Conservation (phyloP, 2,888 invertebrate species). For the Doris montereyensis region DNA sequence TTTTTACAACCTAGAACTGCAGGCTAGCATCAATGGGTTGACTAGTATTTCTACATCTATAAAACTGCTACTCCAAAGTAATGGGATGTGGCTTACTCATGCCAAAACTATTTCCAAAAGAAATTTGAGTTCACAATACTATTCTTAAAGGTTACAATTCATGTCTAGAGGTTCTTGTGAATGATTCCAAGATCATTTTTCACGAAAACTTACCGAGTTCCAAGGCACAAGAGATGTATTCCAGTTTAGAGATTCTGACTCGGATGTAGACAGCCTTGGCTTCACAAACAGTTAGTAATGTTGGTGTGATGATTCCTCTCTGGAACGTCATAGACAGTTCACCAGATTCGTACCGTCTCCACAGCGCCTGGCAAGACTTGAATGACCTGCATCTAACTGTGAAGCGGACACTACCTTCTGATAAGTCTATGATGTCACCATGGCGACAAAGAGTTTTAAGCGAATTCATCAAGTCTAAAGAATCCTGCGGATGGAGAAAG, state of each 20-base stretch:
- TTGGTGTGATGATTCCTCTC: constrained; percentile 47
- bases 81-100: too few species aligned
- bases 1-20: too few species aligned
- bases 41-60: too few species aligned
- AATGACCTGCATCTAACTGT: constrained; percentile 45
- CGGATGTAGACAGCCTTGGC: constrained; percentile 45
- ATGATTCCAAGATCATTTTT: too few species aligned
- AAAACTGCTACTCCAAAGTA: too few species aligned
- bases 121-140: too few species aligned
- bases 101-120: too few species aligned
- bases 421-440: constrained; percentile 49
- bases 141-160: too few species aligned
- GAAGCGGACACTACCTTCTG: constrained; percentile 51
- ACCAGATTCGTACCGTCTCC: constrained; percentile 50
- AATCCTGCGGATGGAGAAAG: constrained; percentile 34
- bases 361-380: constrained; percentile 45
- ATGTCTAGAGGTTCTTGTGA: too few species aligned
- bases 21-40: too few species aligned
- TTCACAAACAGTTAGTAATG: constrained; percentile 42
- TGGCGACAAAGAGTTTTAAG: constrained; percentile 55
- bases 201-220: constrained; percentile 51
- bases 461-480: constrained; percentile 54
- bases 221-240: constrained; percentile 48
- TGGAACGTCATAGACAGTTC: constrained; percentile 46
- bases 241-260: constrained; percentile 48